Evolutionary conservation across 2,113 vertebrate species (phyloP).

Genomic region (Macaca nemestrina): DNA sequence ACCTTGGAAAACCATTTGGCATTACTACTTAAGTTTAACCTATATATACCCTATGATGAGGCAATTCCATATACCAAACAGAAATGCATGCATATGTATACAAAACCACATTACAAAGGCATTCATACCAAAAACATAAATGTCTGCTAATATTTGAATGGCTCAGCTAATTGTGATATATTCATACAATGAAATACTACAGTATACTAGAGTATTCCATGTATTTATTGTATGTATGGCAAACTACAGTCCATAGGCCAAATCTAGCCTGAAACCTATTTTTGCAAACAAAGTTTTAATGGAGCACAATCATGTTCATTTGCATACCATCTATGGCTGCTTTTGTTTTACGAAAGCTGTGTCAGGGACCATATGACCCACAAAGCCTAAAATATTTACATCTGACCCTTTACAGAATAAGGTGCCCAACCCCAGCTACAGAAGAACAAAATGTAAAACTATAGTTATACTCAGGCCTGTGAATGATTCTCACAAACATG

Average conservation of each 20-base stretch:
- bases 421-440: not conserved
- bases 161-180: not conserved
- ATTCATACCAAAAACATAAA: not conserved
- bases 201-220: not conserved
- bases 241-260: not conserved
- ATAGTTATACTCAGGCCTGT: not conserved
- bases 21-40: not conserved
- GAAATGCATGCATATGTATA: not conserved
- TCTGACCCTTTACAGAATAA: not conserved
- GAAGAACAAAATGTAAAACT: not conserved
- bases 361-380: not conserved
- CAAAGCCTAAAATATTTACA: not conserved
- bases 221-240: not conserved
- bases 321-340: not conserved
- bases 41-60: not conserved
- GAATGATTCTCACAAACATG: not conserved
- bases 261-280: not conserved
- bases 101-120: slow-evolving; percentile 3
- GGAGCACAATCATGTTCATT: not conserved
- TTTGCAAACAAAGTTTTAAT: not conserved
- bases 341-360: not conserved
- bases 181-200: slow-evolving; percentile 10
- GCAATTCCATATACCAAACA: slow-evolving; percentile 19
- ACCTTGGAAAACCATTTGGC: not conserved
- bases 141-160: not conserved